These are phyloP conservation scores for Paguma larvata DNA, from an alignment of 2,797 vertebrate species.

Conservation along the genomic window DNA sequence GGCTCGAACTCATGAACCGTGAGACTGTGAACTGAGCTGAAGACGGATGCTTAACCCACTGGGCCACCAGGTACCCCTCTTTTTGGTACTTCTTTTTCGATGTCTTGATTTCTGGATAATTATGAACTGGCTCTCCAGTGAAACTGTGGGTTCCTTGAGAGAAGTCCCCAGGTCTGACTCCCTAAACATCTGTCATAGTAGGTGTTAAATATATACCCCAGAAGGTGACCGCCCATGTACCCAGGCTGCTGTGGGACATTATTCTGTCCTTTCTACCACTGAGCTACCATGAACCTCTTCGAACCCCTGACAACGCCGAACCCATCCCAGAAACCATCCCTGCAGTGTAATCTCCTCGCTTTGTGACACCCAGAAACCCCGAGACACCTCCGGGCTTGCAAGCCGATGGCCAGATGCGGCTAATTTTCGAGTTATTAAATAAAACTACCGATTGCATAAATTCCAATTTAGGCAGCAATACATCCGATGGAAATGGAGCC, in stretches of 20 bases:
- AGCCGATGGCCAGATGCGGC: neutral
- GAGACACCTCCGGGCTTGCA: neutral
- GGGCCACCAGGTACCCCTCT: neutral
- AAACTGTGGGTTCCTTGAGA: neutral
- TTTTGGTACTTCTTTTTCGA: neutral
- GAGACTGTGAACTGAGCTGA: too few species aligned
- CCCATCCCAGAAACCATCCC: neutral
- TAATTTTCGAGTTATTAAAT: slow-evolving; percentile 36
- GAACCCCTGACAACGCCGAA: rapidly evolving
- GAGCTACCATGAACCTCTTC: neutral
- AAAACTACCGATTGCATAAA: neutral
- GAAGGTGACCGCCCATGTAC: neutral
- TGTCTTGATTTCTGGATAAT: neutral
- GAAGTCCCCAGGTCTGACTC: neutral
- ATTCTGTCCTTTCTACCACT: neutral
- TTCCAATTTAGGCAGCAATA: slow-evolving; percentile 60
- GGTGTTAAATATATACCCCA: neutral
- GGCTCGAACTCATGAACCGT: too few species aligned
- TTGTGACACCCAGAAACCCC: neutral
- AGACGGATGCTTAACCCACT: too few species aligned
- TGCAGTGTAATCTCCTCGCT: neutral
- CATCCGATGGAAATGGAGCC: slow-evolving; percentile 25
- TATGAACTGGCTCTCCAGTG: neutral
- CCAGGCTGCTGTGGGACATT: neutral
- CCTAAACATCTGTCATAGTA: neutral